Percentiles rank a stretch among this genome's conserved stretches.
Evolutionary conservation across 2,113 vertebrate genomes (phyloP).

Genomic region (Monopterus albus): DNA sequence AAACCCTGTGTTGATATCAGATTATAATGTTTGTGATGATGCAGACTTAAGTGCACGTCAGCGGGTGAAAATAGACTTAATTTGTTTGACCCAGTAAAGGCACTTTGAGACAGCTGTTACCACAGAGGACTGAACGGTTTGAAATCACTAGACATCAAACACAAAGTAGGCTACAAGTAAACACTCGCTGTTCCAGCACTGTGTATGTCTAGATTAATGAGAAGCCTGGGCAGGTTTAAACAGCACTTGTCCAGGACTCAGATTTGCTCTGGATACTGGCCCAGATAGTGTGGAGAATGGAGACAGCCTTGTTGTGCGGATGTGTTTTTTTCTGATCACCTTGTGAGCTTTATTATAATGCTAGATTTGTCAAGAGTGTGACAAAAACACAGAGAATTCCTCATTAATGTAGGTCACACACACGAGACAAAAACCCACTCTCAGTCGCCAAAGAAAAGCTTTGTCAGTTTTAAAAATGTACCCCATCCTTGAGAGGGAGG

Average conservation of each 20-base stretch:
- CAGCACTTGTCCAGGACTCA: neutral
- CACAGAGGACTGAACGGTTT: slow-evolving; percentile 1
- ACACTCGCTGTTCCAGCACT: neutral
- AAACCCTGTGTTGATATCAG: neutral
- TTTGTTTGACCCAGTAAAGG: slow-evolving; percentile 15
- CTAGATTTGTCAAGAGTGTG: slow-evolving; percentile 42
- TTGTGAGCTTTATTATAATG: slow-evolving; percentile 32
- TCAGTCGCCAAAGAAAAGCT: slow-evolving; percentile 54
- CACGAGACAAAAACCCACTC: slow-evolving; percentile 20
- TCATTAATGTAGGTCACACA: slow-evolving; percentile 67
- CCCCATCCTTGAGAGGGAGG: slow-evolving; percentile 42
- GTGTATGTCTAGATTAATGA: neutral
- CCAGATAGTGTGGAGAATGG: neutral
- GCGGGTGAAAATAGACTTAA: slow-evolving; percentile 7
- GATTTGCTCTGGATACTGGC: slow-evolving; percentile 6
- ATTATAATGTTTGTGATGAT: neutral
- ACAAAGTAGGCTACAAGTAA: neutral
- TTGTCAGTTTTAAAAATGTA: slow-evolving; percentile 63
- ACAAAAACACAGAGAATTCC: slow-evolving; percentile 49
- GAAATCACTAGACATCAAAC: slow-evolving; percentile 1
- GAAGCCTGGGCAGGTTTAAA: neutral
- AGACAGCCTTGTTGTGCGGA: neutral
- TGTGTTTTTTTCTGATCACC: neutral
- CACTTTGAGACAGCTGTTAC: slow-evolving; percentile 14
- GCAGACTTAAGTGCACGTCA: neutral